These are phyloP conservation scores for Corythornis leucogaster DNA, from an alignment of 2,797 vertebrate species.

Conservation along the genomic window DNA sequence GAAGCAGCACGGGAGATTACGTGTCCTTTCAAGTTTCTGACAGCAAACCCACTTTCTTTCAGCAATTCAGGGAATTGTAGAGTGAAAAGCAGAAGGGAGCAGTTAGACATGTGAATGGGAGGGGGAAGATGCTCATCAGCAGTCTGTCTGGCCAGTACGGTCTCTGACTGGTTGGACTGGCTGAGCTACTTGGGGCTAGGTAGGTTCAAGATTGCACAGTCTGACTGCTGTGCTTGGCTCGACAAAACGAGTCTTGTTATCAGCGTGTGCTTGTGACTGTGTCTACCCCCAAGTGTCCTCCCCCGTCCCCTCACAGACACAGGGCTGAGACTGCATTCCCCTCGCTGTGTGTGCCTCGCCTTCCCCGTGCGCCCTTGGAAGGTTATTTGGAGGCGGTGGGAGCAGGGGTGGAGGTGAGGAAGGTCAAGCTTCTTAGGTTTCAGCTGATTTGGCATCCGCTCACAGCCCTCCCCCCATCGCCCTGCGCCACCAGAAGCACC, in stretches of 20 bases:
- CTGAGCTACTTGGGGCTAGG: constrained; percentile 3
- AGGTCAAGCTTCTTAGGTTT: constrained; percentile 68
- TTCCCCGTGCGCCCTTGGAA: constrained; percentile 29
- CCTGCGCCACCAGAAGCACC: background rate
- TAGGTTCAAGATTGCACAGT: constrained; percentile 1
- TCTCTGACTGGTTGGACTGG: constrained; percentile 47
- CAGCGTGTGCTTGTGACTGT: background rate
- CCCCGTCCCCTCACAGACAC: background rate
- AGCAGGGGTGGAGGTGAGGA: constrained; percentile 47
- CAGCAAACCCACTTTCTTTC: background rate
- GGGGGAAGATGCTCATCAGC: background rate
- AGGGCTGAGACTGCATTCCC: background rate
- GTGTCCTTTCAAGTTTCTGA: constrained; percentile 13
- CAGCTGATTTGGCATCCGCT: constrained; percentile 60
- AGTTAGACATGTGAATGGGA: constrained; percentile 11
- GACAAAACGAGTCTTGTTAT: background rate
- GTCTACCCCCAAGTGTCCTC: background rate
- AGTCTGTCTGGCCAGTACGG: background rate
- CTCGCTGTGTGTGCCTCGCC: background rate
- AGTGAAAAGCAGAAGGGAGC: background rate
- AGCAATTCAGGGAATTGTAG: background rate
- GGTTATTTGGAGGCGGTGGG: constrained; percentile 45
- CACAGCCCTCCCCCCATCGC: background rate
- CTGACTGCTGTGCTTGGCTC: background rate
- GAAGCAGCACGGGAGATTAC: background rate